Percentiles rank a stretch among this genome's conserved stretches.
Conservation (phyloP, 2,797 vertebrate genomes). For the Mus spretus region DNA sequence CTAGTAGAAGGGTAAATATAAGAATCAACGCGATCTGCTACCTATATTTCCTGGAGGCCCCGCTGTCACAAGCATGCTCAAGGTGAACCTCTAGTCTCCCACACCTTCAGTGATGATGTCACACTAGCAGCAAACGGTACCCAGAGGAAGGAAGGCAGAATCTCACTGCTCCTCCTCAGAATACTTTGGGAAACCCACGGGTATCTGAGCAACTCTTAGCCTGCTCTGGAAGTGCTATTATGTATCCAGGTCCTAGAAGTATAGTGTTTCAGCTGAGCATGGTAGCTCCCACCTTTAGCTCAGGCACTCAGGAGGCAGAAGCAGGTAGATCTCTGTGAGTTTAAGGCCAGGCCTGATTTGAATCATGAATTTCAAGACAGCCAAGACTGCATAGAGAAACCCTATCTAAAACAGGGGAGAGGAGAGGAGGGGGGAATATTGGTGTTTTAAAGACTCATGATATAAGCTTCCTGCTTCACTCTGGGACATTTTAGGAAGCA, state of each 20-base stretch:
- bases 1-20: neutral
- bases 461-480: neutral
- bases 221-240: rapidly evolving
- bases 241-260: neutral
- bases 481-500: neutral
- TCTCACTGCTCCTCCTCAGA: neutral
- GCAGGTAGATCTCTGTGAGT: neutral
- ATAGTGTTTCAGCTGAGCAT: neutral
- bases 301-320: neutral
- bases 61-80: rapidly evolving
- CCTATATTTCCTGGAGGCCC: neutral
- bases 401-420: neutral
- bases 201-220: rapidly evolving
- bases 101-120: neutral
- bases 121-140: neutral
- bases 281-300: neutral
- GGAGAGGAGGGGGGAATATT: too few species aligned
- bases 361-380: neutral
- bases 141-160: too few species aligned
- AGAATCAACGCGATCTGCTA: neutral
- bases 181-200: neutral
- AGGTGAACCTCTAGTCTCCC: neutral
- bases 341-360: neutral
- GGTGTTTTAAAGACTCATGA: neutral
- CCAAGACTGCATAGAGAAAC: neutral